These are phyloP conservation scores for Phenacoccus solenopsis DNA, from an alignment of 1,140 invertebrate species.

Conservation along the genomic window DNA sequence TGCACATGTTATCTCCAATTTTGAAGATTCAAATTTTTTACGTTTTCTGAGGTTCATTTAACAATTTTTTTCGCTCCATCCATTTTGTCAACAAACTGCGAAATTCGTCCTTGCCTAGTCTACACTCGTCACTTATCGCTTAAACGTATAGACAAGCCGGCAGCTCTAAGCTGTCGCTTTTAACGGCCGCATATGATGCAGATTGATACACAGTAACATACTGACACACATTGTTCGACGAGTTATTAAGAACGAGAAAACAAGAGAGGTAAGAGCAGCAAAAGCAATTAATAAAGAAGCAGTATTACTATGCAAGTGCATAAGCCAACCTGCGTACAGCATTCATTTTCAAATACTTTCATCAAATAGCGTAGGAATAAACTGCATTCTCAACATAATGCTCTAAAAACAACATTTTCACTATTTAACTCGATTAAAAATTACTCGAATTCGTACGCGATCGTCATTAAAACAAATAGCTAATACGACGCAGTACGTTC, in stretches of 20 bases:
- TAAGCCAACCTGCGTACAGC: not conserved
- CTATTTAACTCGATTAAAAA: not conserved
- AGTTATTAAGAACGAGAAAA: not conserved
- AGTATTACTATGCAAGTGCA: conserved; percentile 1
- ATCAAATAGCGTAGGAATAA: not conserved
- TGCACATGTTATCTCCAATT: too few relatives aligned
- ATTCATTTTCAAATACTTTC: conserved; percentile 3
- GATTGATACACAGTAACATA: not conserved
- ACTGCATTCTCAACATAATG: not conserved
- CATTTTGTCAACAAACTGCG: too few relatives aligned
- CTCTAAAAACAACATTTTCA: not conserved
- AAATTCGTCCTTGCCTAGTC: too few relatives aligned
- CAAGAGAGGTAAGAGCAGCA: not conserved
- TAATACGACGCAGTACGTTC: too few relatives aligned
- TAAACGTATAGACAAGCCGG: too few relatives aligned
- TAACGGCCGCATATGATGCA: not conserved
- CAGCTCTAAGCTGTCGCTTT: not conserved
- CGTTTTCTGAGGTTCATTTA: too few relatives aligned
- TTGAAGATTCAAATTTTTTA: too few relatives aligned
- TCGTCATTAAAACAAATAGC: too few relatives aligned
- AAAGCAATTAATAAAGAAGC: not conserved
- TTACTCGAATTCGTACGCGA: not conserved
- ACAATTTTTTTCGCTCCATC: too few relatives aligned
- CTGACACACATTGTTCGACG: not conserved
- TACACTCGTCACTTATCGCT: too few relatives aligned